A percentile compares a stretch with the other conserved stretches of the same genome.
Conservation (phyloP, 1,140 invertebrate genomes). For the Acromyrmex echinatior region DNA sequence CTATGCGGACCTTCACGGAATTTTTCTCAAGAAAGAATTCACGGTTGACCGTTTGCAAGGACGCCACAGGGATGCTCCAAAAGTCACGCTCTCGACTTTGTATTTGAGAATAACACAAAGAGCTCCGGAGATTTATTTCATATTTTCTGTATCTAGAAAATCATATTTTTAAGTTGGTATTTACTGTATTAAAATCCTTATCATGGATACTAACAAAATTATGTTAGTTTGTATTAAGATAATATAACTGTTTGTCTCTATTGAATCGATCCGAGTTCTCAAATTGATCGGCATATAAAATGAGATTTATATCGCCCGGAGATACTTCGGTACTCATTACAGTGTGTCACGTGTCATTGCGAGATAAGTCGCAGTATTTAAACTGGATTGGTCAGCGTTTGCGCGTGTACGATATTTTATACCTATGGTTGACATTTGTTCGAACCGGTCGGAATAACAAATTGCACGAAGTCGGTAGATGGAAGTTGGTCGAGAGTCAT, state of each 20-base stretch:
- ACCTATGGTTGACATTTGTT: constrained; percentile 42
- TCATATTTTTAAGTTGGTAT: neutral
- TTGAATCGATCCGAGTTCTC: neutral
- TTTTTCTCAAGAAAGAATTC: constrained; percentile 74
- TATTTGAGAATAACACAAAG: constrained; percentile 16
- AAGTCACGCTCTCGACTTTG: constrained; percentile 63
- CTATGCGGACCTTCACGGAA: constrained; percentile 71
- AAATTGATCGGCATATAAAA: constrained; percentile 32
- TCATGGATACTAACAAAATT: neutral
- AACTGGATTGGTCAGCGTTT: constrained; percentile 39
- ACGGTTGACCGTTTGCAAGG: constrained; percentile 70
- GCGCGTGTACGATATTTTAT: constrained; percentile 36
- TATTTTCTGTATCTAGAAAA: neutral
- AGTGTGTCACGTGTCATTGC: constrained; percentile 36
- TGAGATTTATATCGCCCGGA: constrained; percentile 39
- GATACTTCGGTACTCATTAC: constrained; percentile 51
- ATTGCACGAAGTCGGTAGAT: constrained; percentile 59
- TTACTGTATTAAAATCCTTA: neutral
- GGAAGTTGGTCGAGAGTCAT: constrained; percentile 34
- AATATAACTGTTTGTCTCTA: constrained; percentile 26
- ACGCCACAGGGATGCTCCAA: constrained; percentile 71
- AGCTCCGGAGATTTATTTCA: neutral
- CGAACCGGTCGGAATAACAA: constrained; percentile 67
- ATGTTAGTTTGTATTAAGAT: neutral
- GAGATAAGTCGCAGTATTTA: constrained; percentile 51